phyloP scores from a whole-genome alignment of 2,888 invertebrate genomes.

The Tenthredo notha region DNA sequence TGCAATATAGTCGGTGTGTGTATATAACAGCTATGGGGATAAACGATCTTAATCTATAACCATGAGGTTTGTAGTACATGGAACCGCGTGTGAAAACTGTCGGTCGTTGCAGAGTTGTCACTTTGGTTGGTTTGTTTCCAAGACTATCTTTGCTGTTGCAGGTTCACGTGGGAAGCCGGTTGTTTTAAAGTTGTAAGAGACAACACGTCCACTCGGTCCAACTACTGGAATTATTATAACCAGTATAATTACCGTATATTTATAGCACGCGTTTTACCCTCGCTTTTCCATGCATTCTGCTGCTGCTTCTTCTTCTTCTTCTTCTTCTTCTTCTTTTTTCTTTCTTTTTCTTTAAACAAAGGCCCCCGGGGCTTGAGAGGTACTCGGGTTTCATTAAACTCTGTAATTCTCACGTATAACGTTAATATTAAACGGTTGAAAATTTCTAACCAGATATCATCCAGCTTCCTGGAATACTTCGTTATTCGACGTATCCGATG shows the following conservation, averaged over 20 bases:
- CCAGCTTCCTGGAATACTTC: background rate
- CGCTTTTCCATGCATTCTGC: background rate
- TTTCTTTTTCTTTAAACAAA: background rate
- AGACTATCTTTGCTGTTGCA: background rate
- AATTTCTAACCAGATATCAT: background rate
- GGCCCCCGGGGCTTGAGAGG: background rate
- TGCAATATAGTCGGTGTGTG: no score
- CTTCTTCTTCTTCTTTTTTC: background rate
- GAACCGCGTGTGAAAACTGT: constrained; percentile 35
- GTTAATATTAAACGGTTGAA: background rate
- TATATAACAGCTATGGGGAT: background rate
- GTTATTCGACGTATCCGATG: background rate
- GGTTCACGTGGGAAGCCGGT: constrained; percentile 37
- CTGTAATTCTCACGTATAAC: background rate
- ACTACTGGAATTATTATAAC: constrained; percentile 16
- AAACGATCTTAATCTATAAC: constrained; percentile 33
- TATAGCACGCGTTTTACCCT: constrained; percentile 11
- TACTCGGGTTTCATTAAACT: background rate
- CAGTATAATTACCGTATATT: constrained; percentile 28
- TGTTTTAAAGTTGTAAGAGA: background rate
- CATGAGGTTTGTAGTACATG: constrained; percentile 29
- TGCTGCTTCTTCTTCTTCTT: background rate
- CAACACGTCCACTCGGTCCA: background rate
- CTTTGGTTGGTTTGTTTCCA: background rate
- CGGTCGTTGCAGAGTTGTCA: constrained; percentile 38